Evolutionary conservation across 2,888 invertebrate species (phyloP), one percentile per base, ranked within the genome.

Genomic region (Mechanitis messenoides): DNA sequence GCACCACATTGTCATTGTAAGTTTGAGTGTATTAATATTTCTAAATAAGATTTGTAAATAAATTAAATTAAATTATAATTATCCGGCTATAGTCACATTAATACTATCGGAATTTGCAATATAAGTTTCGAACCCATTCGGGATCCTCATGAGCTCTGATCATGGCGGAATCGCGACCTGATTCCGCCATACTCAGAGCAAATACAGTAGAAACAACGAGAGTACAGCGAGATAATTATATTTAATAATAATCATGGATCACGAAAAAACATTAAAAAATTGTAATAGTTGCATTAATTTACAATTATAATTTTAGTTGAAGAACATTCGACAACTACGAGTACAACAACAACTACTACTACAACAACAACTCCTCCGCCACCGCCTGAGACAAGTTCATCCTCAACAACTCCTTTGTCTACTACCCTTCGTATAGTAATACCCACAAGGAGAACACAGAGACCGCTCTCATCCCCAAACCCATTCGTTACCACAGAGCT

Each of bases 1-100:
- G 87, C 95, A 55, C 97, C 97, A 0, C 90, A 90, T 56, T 97
- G 97, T 79, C 90, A 90, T 79, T 91, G 95, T 92, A 84, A 83
- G 84, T 76, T 20, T 58, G 33, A 12, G 42, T 28, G 11, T 31
- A 28, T 38, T 11, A 55, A 42, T 33, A 47, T 53, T 3, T 35
- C 33, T 3, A 56, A 47, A 47, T 7, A 57, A 9, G 3, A 31
- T 31, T 1, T 28, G 6, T 50, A 50, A 50, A 20, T 20, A 20
- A 20, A 20, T 20, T 20, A 20, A 20, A 20, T 20, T 20, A 20
- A 20, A 20, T 20, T 20, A 20, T 20, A 20, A 20, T 20, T 20
- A 20, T 20, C 20, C 20, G 20, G 20, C 20, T 20, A 1, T 20
- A 20, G 20, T 20, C 20, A n/a, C 20, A 20, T 20, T 20, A 20